phyloP scores from a whole-genome alignment of 2,113 vertebrate genomes.

The Ameiurus melas region DNA sequence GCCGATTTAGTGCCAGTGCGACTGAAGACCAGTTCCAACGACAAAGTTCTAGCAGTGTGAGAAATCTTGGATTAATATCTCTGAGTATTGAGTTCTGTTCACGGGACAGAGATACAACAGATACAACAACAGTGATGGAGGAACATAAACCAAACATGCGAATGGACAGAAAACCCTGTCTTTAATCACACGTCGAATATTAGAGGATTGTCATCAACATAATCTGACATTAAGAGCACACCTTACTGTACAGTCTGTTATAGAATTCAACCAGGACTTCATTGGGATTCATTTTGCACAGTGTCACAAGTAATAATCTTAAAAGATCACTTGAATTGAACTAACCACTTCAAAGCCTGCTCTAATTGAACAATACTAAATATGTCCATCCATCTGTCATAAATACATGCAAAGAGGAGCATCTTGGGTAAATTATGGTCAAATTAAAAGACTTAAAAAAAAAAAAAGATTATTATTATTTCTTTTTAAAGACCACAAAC shows the following conservation, averaged over 20 bases:
- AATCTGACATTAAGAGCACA: background rate
- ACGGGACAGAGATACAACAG: background rate
- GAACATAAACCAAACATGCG: background rate
- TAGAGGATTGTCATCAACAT: background rate
- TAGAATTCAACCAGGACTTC: background rate
- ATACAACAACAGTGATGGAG: background rate
- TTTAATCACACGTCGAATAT: background rate
- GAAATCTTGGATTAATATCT: background rate
- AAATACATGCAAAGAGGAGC: conserved; percentile 38
- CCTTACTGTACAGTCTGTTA: background rate
- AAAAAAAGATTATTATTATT: background rate
- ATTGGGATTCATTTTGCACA: background rate
- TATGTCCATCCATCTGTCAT: conserved; percentile 21
- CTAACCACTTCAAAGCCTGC: background rate
- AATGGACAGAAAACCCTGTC: background rate
- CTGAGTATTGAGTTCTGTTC: background rate
- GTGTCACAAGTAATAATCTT: background rate
- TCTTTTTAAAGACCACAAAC: background rate
- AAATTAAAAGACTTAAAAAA: conserved; percentile 30
- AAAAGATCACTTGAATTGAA: background rate
- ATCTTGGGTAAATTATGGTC: conserved; percentile 19
- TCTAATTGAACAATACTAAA: conserved; percentile 26
- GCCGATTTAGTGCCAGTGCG: background rate
- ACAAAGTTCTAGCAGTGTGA: background rate
- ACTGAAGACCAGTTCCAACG: background rate